Base-by-base conservation (phyloP, 64 coral and sea anemone genomes). In the Catalaphyllia jardinei region DNA sequence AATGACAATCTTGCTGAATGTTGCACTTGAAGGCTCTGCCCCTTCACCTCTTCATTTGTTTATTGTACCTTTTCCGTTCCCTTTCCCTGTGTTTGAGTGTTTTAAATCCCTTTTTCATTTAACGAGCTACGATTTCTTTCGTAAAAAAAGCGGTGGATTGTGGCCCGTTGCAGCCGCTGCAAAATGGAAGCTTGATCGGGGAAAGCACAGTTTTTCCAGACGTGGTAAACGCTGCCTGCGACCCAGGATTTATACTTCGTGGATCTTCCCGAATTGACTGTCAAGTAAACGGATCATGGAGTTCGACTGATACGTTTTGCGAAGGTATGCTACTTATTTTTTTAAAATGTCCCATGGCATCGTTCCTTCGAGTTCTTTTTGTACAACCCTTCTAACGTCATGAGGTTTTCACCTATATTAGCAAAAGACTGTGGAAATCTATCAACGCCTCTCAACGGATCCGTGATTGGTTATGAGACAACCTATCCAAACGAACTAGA, bases 61-160 rank as follows among this genome's bases (percentile, higher is more conserved):
- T 35, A 35, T 35, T 54, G 13, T 54, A 54, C 13, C 52, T 8
- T 54, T 54, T 54, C 52, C 52, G 52, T 54, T 54, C 52, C 52
- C 8, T 54, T 54, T 7, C 8, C 1, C 52, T 54, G 33, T 54
- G 52, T 54, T 54, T 54, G 13, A 54, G 52, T 8, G 13, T 5
- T 2, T 35, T 35, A 1, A 54, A 54, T 8, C 13, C 8, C 52
- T 13, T 10, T n/a, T 54, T 13, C 8, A 13, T 54, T 54, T 54
- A 54, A 7, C 52, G 7, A 54, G 52, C 13, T 54, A 0, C 13
- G 13, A 6, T 10, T 67, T 20, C 2, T 22, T 67, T 60, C 17
- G 52, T 30, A 24, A 51, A 13, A 51, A 13, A 50, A 84, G 80
- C 80, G 42, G 80, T 84, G 0, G 38, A 84, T 24, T 84, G 80